phyloP scores from a whole-genome alignment of 2,113 vertebrate species.

The Hippocampus abdominalis region DNA sequence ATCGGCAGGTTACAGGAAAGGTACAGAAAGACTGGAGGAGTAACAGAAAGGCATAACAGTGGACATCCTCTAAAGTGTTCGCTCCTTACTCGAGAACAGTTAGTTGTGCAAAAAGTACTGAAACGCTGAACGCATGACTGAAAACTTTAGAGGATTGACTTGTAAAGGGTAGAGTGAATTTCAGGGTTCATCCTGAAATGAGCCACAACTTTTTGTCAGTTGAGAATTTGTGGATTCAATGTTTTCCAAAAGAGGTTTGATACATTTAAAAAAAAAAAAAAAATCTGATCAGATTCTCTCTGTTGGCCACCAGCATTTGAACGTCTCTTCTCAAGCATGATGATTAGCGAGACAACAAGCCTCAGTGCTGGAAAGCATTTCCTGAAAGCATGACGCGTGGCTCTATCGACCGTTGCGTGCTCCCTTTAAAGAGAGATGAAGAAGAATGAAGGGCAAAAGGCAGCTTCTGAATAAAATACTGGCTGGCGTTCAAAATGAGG shows the following conservation, averaged over 20 bases:
- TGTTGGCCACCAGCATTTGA: neutral
- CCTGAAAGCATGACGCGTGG: neutral
- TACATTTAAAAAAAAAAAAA: too few relatives aligned
- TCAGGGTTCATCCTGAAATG: neutral
- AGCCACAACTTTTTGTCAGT: neutral
- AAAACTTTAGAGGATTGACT: neutral
- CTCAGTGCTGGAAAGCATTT: neutral
- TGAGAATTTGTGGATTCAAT: neutral
- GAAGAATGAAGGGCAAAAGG: conserved; percentile 53
- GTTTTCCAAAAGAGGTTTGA: neutral
- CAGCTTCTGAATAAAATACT: conserved; percentile 74
- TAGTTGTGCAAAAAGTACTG: neutral
- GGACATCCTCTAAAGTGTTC: neutral
- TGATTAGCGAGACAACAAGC: neutral
- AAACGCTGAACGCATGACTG: neutral
- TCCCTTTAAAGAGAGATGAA: conserved; percentile 39
- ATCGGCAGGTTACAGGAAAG: neutral
- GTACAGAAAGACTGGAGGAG: neutral
- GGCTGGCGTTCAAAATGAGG: conserved; percentile 59
- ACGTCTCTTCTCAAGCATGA: too few relatives aligned
- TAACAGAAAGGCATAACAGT: neutral
- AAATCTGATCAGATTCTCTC: neutral
- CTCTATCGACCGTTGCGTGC: neutral
- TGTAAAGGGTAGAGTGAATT: neutral
- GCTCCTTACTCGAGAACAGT: neutral